phyloP scores from a whole-genome alignment of 2,797 vertebrate species.

The Coregonus suidteri region DNA sequence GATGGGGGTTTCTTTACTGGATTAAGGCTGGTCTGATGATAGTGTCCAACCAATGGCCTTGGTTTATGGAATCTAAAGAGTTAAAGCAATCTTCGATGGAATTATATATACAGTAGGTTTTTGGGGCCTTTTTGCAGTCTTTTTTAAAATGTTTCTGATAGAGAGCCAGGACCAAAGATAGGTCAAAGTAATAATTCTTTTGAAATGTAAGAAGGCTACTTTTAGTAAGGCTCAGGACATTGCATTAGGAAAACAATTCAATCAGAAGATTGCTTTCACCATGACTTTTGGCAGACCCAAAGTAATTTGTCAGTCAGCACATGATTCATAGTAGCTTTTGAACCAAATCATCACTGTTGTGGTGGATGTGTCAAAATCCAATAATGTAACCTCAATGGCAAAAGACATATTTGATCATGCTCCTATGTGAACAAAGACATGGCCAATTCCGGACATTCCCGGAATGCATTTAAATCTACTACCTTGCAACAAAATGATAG shows the following conservation, averaged over 20 bases:
- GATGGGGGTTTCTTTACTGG: constrained; percentile 2
- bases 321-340: background rate
- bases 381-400: constrained; percentile 11
- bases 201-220: background rate
- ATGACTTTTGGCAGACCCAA: background rate
- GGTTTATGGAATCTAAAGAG: background rate
- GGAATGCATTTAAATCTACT: background rate
- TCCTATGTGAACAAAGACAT: background rate
- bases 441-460: constrained; percentile 1
- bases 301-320: background rate
- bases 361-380: background rate
- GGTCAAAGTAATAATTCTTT: background rate
- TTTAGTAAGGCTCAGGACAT: background rate
- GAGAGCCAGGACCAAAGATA: too few relatives aligned
- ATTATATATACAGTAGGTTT: background rate
- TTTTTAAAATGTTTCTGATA: background rate
- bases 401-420: background rate
- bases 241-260: background rate
- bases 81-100: background rate
- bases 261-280: background rate
- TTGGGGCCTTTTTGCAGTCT: background rate
- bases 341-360: background rate
- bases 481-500: background rate
- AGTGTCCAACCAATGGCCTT: background rate
- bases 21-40: background rate